These are phyloP conservation scores for Chiridota heheva DNA, from an alignment of 35 echinoderm and acorn worm species.

Conservation along the genomic window DNA sequence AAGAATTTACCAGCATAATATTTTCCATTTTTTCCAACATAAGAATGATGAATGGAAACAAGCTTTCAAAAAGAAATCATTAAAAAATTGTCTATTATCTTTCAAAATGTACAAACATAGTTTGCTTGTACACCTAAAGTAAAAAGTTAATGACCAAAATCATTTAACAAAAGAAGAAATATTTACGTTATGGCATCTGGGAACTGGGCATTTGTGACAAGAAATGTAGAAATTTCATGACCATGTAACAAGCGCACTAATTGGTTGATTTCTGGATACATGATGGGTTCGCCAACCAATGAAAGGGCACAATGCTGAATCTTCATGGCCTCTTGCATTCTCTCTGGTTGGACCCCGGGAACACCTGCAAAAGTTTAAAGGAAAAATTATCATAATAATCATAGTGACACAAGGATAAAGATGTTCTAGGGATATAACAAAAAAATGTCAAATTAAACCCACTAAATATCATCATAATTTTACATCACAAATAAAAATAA, in stretches of 20 bases:
- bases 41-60: no score
- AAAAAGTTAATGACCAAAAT: no score
- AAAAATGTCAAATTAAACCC: not conserved
- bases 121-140: no score
- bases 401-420: not conserved
- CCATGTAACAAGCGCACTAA: constrained; percentile 69
- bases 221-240: constrained; percentile 89
- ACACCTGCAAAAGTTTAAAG: constrained; percentile 58
- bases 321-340: constrained; percentile 86
- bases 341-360: constrained; percentile 83
- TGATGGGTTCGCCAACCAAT: constrained; percentile 97
- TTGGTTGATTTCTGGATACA: constrained; percentile 97
- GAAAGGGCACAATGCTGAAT: constrained; percentile 94
- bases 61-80: no score
- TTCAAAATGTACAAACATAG: no score
- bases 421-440: not conserved
- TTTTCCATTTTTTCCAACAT: no score
- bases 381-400: not conserved
- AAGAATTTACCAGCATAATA: no score
- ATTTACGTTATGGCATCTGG: constrained; percentile 94
- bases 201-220: constrained; percentile 98
- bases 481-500: no score
- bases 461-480: no score
- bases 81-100: no score
- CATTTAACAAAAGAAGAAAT: not conserved